A percentile compares a stretch with the other conserved stretches of the same genome.
Conservation (phyloP, 2,888 invertebrate genomes). For the Dasysyrphus albostriatus region DNA sequence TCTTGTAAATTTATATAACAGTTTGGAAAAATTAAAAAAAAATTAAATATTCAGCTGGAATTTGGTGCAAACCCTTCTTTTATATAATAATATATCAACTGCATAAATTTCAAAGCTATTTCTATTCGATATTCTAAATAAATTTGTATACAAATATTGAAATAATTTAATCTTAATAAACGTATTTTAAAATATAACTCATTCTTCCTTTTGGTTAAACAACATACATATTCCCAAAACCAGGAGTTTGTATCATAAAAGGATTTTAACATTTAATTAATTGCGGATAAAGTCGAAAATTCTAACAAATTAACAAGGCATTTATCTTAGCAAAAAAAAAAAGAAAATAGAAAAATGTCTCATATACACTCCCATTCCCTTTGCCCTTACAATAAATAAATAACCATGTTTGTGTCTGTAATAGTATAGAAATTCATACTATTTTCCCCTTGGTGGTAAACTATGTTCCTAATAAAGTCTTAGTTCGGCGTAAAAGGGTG, state of each 20-base stretch:
- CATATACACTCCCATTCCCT: slow-evolving; percentile 23
- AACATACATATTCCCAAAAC: neutral
- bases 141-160: too few species aligned
- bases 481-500: too few species aligned
- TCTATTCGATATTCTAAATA: too few species aligned
- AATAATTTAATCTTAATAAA: slow-evolving; percentile 6
- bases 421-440: slow-evolving; percentile 19
- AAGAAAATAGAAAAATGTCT: slow-evolving; percentile 31
- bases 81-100: too few species aligned
- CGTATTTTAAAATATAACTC: slow-evolving; percentile 20
- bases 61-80: too few species aligned
- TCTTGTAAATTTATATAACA: too few species aligned
- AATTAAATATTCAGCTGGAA: too few species aligned
- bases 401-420: slow-evolving; percentile 52
- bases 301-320: slow-evolving; percentile 75
- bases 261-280: slow-evolving; percentile 69
- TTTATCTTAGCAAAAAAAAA: slow-evolving; percentile 63
- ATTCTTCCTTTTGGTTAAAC: neutral
- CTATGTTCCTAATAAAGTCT: slow-evolving; percentile 65
- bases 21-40: too few species aligned
- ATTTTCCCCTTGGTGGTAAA: slow-evolving; percentile 46
- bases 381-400: slow-evolving; percentile 71
- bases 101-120: too few species aligned
- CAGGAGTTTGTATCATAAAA: slow-evolving; percentile 31
- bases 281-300: slow-evolving; percentile 74